These are phyloP conservation scores for Emydura subglobosa DNA, from an alignment of 2,113 vertebrate species.

Conservation along the genomic window DNA sequence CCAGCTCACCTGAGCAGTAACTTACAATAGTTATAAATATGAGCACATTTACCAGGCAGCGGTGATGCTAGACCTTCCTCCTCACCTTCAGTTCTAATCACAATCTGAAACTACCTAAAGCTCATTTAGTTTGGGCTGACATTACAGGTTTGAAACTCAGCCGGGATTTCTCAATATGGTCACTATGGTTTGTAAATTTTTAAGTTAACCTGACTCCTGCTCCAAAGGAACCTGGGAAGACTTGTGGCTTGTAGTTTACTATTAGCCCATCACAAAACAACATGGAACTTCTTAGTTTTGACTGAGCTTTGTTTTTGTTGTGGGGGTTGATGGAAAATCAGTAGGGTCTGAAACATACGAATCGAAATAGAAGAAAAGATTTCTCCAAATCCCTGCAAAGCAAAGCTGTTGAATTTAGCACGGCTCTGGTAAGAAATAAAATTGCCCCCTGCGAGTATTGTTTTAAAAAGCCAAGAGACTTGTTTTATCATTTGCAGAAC, in stretches of 20 bases:
- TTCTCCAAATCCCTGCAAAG: neutral
- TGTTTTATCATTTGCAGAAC: neutral
- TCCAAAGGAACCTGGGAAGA: neutral
- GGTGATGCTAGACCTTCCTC: neutral
- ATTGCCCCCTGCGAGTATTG: neutral
- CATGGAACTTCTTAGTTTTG: constrained; percentile 6
- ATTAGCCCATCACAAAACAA: neutral
- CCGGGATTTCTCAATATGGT: neutral
- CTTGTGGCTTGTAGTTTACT: neutral
- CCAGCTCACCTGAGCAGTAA: neutral
- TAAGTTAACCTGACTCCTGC: neutral
- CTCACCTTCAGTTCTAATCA: neutral
- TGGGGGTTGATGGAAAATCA: neutral
- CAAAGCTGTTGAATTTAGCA: neutral
- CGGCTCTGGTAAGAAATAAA: neutral
- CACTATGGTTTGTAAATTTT: neutral
- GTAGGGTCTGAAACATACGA: neutral
- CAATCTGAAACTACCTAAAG: neutral
- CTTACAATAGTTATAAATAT: neutral
- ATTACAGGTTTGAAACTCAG: neutral
- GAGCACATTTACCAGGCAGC: neutral
- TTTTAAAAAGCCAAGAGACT: constrained; percentile 1
- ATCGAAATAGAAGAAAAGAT: neutral
- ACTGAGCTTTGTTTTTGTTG: neutral
- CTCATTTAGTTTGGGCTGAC: neutral